phyloP scores from a whole-genome alignment of 2,797 vertebrate genomes.

The Poeciliopsis paucimaculata region DNA sequence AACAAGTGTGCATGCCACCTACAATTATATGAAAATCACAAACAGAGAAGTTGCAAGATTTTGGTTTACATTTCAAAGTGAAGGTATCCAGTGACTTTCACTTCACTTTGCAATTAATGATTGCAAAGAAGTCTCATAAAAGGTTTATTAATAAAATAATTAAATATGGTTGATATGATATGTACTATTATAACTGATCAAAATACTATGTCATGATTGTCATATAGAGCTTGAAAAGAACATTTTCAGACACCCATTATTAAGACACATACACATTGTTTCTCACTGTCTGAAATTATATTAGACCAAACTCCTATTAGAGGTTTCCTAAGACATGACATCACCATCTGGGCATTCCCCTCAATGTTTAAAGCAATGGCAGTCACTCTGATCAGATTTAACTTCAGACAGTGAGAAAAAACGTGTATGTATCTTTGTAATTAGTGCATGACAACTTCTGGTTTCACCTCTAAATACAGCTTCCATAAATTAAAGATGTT shows the following conservation, averaged over 20 bases:
- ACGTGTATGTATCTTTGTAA: not conserved
- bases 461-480: not conserved
- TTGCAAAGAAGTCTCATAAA: not conserved
- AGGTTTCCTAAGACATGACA: not conserved
- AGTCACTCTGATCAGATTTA: not conserved
- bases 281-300: not conserved
- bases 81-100: not conserved
- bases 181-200: not conserved
- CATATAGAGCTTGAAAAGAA: not conserved
- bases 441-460: not conserved
- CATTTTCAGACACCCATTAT: not conserved
- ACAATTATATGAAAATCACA: conserved; percentile 14
- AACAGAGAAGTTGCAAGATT: not conserved
- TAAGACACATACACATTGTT: not conserved
- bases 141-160: not conserved
- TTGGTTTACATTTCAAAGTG: not conserved
- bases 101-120: not conserved
- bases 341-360: not conserved
- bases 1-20: conserved; percentile 85
- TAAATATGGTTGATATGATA: not conserved
- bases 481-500: not conserved
- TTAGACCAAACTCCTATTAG: not conserved
- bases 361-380: not conserved
- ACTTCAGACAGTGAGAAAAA: not conserved
- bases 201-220: not conserved